Evolutionary conservation across 37 sponge, comb jelly and placozoan genomes (phyloP).

Genomic region (Geodia barretti): DNA sequence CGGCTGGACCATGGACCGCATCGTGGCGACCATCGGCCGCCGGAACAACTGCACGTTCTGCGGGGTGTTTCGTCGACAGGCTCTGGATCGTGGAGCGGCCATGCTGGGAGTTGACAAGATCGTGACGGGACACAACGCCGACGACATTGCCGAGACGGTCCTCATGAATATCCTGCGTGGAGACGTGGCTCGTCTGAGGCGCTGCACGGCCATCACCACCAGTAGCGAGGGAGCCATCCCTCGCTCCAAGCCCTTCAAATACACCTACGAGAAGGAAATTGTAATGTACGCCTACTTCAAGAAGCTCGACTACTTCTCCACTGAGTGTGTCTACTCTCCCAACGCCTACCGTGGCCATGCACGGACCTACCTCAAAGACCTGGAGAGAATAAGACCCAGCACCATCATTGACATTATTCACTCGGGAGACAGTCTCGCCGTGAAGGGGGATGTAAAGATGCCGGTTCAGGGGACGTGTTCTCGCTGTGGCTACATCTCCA

Average conservation of each 20-base stretch:
- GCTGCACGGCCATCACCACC: slow-evolving; percentile 92
- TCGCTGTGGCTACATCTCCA: slow-evolving; percentile 95
- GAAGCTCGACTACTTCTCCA: slow-evolving; percentile 98
- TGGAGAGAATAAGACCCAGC: slow-evolving; percentile 84
- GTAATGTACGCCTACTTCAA: slow-evolving; percentile 99
- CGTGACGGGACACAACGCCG: slow-evolving; percentile 98
- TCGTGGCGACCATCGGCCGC: slow-evolving; percentile 91
- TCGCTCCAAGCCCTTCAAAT: slow-evolving; percentile 97
- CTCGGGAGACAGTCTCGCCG: slow-evolving; percentile 90
- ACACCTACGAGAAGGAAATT: slow-evolving; percentile 98
- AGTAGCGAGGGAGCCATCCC: slow-evolving; percentile 89
- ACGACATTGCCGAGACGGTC: slow-evolving; percentile 99
- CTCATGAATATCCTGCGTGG: slow-evolving; percentile 97
- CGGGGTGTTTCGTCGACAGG: slow-evolving; percentile 98
- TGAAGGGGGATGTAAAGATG: slow-evolving; percentile 83
- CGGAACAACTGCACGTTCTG: slow-evolving; percentile 99
- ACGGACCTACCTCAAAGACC: slow-evolving; percentile 88
- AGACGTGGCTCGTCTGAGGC: slow-evolving; percentile 89
- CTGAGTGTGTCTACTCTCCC: slow-evolving; percentile 98
- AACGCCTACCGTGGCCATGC: slow-evolving; percentile 98
- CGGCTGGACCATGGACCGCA: slow-evolving; percentile 99
- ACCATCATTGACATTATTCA: slow-evolving; percentile 93
- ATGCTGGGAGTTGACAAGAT: slow-evolving; percentile 88
- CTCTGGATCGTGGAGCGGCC: slow-evolving; percentile 94
- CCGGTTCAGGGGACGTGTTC: slow-evolving; percentile 83